These are phyloP conservation scores for Elachura formosa DNA, from an alignment of 2,113 vertebrate genomes.

Conservation along the genomic window DNA sequence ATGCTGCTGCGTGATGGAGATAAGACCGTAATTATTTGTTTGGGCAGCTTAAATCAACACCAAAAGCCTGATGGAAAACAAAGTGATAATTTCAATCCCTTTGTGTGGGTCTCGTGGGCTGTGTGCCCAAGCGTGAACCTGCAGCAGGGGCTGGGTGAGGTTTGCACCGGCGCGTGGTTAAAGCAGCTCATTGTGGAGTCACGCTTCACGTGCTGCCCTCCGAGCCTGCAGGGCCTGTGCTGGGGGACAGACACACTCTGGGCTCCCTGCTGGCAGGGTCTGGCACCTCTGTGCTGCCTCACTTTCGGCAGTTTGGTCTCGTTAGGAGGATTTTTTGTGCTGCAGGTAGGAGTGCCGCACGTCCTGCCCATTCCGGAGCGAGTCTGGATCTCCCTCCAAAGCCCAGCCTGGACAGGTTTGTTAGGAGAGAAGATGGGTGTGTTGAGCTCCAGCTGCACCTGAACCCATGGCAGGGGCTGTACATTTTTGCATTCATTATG, in stretches of 20 bases:
- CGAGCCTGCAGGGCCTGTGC: accelerated
- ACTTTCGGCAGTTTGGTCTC: accelerated
- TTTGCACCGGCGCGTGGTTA: accelerated
- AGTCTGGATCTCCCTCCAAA: accelerated
- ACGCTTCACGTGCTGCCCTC: background rate
- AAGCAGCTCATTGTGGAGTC: background rate
- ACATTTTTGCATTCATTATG: slow-evolving; percentile 37
- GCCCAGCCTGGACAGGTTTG: background rate
- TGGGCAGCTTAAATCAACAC: slow-evolving; percentile 73
- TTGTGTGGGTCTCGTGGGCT: slow-evolving; percentile 45
- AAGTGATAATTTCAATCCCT: slow-evolving; percentile 55
- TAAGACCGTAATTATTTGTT: slow-evolving; percentile 75
- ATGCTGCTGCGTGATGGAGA: slow-evolving; percentile 75
- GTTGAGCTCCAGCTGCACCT: background rate
- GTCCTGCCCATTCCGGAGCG: accelerated
- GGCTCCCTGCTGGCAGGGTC: background rate
- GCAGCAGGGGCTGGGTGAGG: background rate
- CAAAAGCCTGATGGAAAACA: slow-evolving; percentile 59
- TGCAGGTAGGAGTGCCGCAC: background rate
- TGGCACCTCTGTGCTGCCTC: background rate
- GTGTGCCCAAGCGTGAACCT: slow-evolving; percentile 27
- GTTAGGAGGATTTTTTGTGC: accelerated
- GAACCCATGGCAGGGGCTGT: background rate
- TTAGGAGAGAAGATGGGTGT: background rate
- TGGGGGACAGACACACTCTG: accelerated